Evolutionary conservation across 2,113 vertebrate species (phyloP), one percentile per base, ranked within the genome.

Genomic region (Lathamus discolor): DNA sequence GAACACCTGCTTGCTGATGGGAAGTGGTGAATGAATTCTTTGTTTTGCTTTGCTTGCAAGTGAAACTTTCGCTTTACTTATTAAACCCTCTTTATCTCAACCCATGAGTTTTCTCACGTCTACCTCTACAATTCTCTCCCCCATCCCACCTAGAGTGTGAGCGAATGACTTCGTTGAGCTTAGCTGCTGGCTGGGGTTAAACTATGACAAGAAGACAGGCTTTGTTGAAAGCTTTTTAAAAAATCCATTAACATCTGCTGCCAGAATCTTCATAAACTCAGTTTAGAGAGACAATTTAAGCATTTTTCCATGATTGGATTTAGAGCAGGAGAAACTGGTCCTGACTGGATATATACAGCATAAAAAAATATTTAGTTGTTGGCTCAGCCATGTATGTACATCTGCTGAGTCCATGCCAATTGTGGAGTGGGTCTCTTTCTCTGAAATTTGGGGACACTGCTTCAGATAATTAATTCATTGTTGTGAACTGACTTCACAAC

Each of bases 381-480:
- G 41, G 41, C 46, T 93, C n/a, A 88, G 27, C 20, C 49, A 8
- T 15, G 10, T 72, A 51, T 0, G 1, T 37, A 43, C 23, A 59
- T 77, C 52, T 46, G 33, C 28, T 74, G n/a, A 54, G 54, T 23
- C 37, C 37, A 37, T 52, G 51, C 3, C 41, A 54, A 6, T 44
- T 74, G 44, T 46, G 59, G 33, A 83, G 46, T 54, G 41, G 31
- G 27, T 70, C 17, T 57, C 54, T 68, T 84, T 68, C 52, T 75
- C 82, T 74, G 72, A 92, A 96, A 90, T 92, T 63, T 83, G 62
- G 19, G 44, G 37, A 59, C 17, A 51, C 17, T 59, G 73, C 15
- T 8, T 63, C 41, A 88, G 72, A 88, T 62, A 88, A 88, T 92
- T 72, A 94, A 76, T 92, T 83, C 31, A 66, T 86, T 92, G 70